Conservation (phyloP, 1,140 invertebrate genomes). For the Nasonia longicornis region DNA sequence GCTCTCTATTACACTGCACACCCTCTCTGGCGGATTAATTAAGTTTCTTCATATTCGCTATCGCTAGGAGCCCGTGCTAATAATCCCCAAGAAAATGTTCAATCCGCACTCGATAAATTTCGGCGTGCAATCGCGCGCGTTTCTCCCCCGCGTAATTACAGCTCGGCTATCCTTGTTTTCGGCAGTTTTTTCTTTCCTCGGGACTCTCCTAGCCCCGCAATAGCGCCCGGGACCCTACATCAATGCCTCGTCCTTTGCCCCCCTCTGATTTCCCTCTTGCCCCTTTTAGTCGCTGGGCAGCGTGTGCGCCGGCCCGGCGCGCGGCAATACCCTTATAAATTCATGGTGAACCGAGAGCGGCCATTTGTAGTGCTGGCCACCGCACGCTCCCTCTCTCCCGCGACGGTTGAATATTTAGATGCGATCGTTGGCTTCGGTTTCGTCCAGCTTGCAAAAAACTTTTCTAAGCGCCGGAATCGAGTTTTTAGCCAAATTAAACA, state of each 20-base stretch:
- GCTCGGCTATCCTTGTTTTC: background rate
- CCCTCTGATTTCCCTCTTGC: constrained; percentile 24
- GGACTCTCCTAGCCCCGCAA: background rate
- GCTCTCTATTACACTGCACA: too few relatives aligned
- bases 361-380: constrained; percentile 49
- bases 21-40: background rate
- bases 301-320: background rate
- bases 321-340: constrained; percentile 62
- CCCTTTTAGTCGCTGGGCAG: constrained; percentile 6
- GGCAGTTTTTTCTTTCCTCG: background rate
- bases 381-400: constrained; percentile 40
- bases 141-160: constrained; percentile 17
- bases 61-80: background rate
- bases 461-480: background rate
- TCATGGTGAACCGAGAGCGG: constrained; percentile 53
- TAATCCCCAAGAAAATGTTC: background rate
- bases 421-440: constrained; percentile 40
- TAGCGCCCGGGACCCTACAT: background rate
- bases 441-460: constrained; percentile 47
- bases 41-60: background rate
- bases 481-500: background rate
- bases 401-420: constrained; percentile 51
- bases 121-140: background rate
- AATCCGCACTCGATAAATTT: constrained; percentile 18
- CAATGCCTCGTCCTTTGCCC: background rate